Base-by-base conservation (phyloP, 2,888 invertebrate species). In the Ormyrus labotus region DNA sequence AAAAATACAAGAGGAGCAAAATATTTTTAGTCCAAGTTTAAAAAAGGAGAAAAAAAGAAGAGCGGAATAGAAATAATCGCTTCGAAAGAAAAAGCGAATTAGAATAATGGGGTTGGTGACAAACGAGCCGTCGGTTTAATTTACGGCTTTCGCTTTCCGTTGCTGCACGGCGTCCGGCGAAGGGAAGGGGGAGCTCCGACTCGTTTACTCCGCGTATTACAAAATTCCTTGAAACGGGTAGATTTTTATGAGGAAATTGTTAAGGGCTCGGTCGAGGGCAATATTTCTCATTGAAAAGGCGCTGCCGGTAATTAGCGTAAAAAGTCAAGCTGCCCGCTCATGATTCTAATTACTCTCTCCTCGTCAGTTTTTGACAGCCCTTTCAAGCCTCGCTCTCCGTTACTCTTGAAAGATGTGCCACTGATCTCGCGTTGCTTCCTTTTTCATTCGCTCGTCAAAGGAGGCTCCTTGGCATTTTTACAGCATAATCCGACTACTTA, bases 121-220 rank as follows among this genome's bases (percentile, higher is more conserved):
- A 69, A 76, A 69, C 69, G 63, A 69, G 67, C 67, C 63, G 76
- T 69, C 63, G 55, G 19, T 9, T 47, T 76, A 69, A 76, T 76
- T 76, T 76, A 76, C 63, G 51, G 13, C 68, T 60, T 68, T 61
- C 50, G 19, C 51, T 47, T 76, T 60, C 48, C 53, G 47, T 34
- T 6, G 10, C 11, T 48, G 61, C 51, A 50, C 19, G 19, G 51
- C 34, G 2, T 51, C 5, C 6, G 19, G 19, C 19, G 19, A 19
- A 19, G 19, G 19, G 34, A 6, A 45, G 45, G 7, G 19, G 34
- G 10, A 8, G 34, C 58, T 75, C 34, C 45, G 13, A 51, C 9
- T 34, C 60, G 51, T 45, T 67, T 8, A n/a, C 51, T 34, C 51
- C n/a, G 6, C 51, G 55, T 19, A 74, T 65, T n/a, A 34, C 60